Conservation (phyloP, 2,113 vertebrate genomes). For the Laticauda laticaudata region DNA sequence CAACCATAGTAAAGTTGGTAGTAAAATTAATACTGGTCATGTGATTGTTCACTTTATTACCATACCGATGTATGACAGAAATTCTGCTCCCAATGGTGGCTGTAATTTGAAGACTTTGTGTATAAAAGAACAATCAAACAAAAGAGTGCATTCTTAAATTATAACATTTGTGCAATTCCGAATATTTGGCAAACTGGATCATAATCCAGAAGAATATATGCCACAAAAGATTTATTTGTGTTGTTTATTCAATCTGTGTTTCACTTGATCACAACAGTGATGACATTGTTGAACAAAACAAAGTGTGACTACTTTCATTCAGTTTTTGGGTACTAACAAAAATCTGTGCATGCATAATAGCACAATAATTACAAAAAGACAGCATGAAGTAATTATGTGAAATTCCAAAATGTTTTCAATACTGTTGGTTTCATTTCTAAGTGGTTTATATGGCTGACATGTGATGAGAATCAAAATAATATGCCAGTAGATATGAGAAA, state of each 20-base stretch:
- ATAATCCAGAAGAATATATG: neutral
- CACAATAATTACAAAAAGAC: slow-evolving; percentile 15
- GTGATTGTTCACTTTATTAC: neutral
- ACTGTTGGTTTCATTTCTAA: slow-evolving; percentile 26
- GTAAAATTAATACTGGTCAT: neutral
- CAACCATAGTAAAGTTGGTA: too few species aligned
- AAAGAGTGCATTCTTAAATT: neutral
- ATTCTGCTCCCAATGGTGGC: neutral
- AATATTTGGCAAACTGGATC: neutral
- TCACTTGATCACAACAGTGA: neutral
- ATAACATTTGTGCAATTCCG: neutral
- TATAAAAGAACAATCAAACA: neutral
- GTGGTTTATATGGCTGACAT: slow-evolving; percentile 12
- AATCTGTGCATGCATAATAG: neutral
- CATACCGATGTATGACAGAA: neutral
- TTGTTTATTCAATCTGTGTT: neutral
- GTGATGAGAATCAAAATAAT: slow-evolving; percentile 19
- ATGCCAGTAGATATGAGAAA: slow-evolving; percentile 19
- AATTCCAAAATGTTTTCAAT: neutral
- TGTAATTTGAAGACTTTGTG: neutral
- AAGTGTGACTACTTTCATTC: neutral
- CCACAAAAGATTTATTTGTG: neutral
- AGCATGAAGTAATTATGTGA: slow-evolving; percentile 28
- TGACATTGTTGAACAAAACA: neutral
- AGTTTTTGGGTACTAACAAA: neutral